Base-by-base conservation (phyloP, 1,140 invertebrate genomes). In the Leptonema lineaticorne region DNA sequence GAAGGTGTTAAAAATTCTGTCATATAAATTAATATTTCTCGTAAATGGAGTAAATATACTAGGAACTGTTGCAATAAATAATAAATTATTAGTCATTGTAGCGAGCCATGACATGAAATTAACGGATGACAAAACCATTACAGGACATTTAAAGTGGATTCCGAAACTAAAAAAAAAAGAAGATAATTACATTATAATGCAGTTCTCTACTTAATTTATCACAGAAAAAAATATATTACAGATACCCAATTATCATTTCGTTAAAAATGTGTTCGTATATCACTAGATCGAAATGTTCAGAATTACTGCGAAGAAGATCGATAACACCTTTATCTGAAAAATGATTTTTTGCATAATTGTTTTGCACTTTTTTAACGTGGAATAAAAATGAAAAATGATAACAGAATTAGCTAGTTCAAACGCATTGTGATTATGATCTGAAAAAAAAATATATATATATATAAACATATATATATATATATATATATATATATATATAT, bases 31-130 rank as follows among this genome's bases (percentile, higher is more conserved):
- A 66, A 71, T 71, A 4, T 65, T 30, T 8, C 8, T 9, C 0
- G 62, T 30, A 16, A 65, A 65, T 18, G 59, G 28, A 11, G 68
- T 58, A 63, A 72, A 69, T 16, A 67, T 41, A 48, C 69, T 67
- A 7, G 70, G 70, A 11, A 69, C 46, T 22, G 46, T 63, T 14
- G 53, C 70, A 0, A 67, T 67, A 1, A 18, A 14, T 3, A 67
- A 20, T 3, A 67, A 67, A 41, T 72, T 72, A 1, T 63, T 57
- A 0, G 70, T 67, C n/a, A 45, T 9, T 3, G 28, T 50, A 9
- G 70, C 70, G 28, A 69, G 22, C 58, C 63, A 72, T 30, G 64
- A 33, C 67, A 67, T 69, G 57, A 72, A 30, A 5, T 37, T 60
- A 4, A 72, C 58, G 0, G 70, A 41, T n/a, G 70, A 72, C 8